Percentiles rank a stretch among this genome's conserved stretches.
These are phyloP conservation scores for Heterocephalus glaber DNA, from an alignment of 2,113 vertebrate genomes.

Conservation along the genomic window DNA sequence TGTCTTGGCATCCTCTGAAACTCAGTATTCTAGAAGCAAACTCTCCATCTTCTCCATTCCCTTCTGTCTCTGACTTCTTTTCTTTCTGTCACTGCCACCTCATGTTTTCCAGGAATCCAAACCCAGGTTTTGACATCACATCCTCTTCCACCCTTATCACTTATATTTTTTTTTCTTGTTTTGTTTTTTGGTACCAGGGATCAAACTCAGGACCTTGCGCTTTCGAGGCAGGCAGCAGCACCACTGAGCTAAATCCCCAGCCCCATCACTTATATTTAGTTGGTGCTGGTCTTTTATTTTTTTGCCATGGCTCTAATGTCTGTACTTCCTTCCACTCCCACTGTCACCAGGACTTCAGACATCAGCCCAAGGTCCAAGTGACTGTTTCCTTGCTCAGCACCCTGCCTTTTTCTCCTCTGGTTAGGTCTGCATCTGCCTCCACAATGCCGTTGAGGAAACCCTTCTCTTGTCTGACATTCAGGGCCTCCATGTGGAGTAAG, in stretches of 20 bases:
- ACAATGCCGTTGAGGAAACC: rapidly evolving
- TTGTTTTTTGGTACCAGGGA: too few relatives aligned
- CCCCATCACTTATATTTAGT: neutral
- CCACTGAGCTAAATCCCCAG: too few relatives aligned
- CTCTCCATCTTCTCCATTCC: neutral
- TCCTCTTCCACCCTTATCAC: neutral
- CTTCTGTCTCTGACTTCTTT: neutral
- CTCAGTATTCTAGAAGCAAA: neutral
- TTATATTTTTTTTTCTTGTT: too few relatives aligned
- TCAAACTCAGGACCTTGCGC: too few relatives aligned
- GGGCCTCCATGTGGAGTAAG: neutral
- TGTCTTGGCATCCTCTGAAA: neutral
- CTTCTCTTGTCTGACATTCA: neutral
- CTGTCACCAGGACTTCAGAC: neutral
- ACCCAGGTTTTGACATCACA: neutral
- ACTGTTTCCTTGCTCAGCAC: neutral
- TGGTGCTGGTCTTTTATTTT: neutral
- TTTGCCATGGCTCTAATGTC: neutral
- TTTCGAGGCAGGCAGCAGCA: too few relatives aligned
- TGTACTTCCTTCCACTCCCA: neutral
- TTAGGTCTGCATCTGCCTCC: neutral
- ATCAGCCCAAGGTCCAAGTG: neutral
- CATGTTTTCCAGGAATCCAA: neutral
- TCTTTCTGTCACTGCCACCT: neutral
- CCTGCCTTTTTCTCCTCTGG: neutral